Conservation (phyloP, 2,113 vertebrate species). For the Campylorhamphus procurvoides region DNA sequence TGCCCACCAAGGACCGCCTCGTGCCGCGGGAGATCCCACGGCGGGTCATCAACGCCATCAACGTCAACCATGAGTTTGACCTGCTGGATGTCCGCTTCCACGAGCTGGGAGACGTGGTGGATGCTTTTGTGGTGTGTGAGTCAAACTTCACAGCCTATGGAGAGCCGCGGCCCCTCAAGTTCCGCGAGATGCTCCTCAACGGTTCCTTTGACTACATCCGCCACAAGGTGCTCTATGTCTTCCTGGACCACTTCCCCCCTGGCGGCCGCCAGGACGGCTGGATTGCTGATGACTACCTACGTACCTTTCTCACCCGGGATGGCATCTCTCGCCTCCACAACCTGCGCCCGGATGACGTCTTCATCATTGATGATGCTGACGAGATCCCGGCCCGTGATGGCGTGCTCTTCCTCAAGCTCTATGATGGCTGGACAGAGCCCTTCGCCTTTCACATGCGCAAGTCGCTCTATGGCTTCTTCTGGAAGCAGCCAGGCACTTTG, state of each 20-base stretch:
- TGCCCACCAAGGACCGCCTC: constrained; percentile 95
- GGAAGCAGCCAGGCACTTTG: constrained; percentile 97
- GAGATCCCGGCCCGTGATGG: constrained; percentile 94
- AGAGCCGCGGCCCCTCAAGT: constrained; percentile 88
- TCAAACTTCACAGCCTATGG: constrained; percentile 98
- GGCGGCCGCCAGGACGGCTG: constrained; percentile 96
- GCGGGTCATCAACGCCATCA: constrained; percentile 95
- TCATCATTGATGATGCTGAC: constrained; percentile 95
- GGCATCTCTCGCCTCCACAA: constrained; percentile 86
- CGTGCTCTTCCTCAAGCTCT: constrained; percentile 96
- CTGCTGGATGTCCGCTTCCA: constrained; percentile 92
- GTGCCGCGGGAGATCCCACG: constrained; percentile 85
- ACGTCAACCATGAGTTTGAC: constrained; percentile 97
- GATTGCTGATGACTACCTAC: constrained; percentile 97
- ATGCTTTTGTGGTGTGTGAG: constrained; percentile 93
- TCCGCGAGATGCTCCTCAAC: constrained; percentile 88
- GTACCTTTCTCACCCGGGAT: constrained; percentile 90
- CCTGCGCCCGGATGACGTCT: constrained; percentile 85
- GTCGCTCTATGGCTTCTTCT: constrained; percentile 98
- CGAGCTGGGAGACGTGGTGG: constrained; percentile 89
- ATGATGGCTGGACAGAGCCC: constrained; percentile 96
- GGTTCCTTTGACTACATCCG: constrained; percentile 93
- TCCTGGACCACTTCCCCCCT: constrained; percentile 93
- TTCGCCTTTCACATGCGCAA: constrained; percentile 98
- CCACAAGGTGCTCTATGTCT: constrained; percentile 95